Base-by-base conservation (phyloP, 2,888 invertebrate genomes). In the Mystacides longicornis region DNA sequence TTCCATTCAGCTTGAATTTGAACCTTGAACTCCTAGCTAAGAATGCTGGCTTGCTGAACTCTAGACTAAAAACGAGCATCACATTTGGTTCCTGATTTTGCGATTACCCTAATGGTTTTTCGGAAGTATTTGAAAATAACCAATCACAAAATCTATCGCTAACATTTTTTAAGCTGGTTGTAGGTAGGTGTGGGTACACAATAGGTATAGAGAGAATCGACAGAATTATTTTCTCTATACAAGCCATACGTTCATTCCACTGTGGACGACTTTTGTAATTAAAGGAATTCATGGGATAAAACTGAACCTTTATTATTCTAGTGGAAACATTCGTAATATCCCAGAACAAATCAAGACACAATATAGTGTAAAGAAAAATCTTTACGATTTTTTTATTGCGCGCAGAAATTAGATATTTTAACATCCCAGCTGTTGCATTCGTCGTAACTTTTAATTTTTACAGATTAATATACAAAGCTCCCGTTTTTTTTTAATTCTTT, bases 251-350 rank as follows among this genome's bases (percentile, higher is more conserved):
- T 37, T 14, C 4, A 14, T 16, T 16, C 14, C 14, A 16, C 37
- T 14, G 16, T 14, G 27, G 37, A 37, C 37, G 23, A 19, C 23
- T 23, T 53, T 53, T 22, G 53, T 48, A 53, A 53, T 53, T 53
- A 37, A 53, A 52, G 31, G 16, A 45, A 46, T 52, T 52, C 27
- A 21, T 43, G 14, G 23, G 45, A 46, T 47, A 31, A 52, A 52
- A 46, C 20, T 27, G 37, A 37, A 37, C 37, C 14, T 37, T 37
- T 37, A n/a, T n/a, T 33, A 37, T 16, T n/a, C 37, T 3, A 37
- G 14, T 14, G 16, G 37, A 3, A 7, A n/a, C 3, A 37, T 37
- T n/a, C 37, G 37, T 7, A n/a, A 27, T 11, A 27, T 16, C 14
- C 14, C 16, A 37, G 14, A 14, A 3, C 7, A 37, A 37, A 37